phyloP scores from a whole-genome alignment of 1,140 invertebrate species.

The Atopsyche davidsoni region DNA sequence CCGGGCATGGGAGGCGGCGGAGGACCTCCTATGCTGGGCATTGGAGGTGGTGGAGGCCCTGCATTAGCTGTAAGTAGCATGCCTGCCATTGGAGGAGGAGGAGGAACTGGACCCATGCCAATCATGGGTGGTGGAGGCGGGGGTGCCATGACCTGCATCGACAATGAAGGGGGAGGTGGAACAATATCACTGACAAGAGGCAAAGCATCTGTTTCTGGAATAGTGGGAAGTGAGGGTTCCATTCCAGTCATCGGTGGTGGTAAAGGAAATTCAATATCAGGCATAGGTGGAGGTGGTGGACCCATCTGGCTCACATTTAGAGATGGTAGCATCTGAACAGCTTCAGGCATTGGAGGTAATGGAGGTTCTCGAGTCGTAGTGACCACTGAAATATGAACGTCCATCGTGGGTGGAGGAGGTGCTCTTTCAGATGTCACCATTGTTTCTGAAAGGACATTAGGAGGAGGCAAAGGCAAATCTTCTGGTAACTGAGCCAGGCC shows the following conservation, averaged over 20 bases:
- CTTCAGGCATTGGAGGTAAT: too few species aligned
- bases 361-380: too few species aligned
- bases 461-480: too few species aligned
- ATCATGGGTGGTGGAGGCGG: constrained; percentile 1
- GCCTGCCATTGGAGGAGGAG: constrained; percentile 20
- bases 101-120: constrained; percentile 8
- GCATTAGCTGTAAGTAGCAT: too few species aligned
- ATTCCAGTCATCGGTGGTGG: constrained; percentile 20
- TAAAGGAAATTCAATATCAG: constrained; percentile 29
- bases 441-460: too few species aligned
- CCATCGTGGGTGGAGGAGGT: too few species aligned
- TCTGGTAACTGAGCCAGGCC: too few species aligned
- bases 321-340: too few species aligned
- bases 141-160: neutral
- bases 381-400: too few species aligned
- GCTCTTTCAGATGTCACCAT: too few species aligned
- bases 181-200: constrained; percentile 1
- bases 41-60: neutral
- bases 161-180: neutral
- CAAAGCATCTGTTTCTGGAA: constrained; percentile 5
- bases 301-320: too few species aligned
- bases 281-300: constrained; percentile 41
- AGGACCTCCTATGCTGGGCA: neutral
- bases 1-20: constrained; percentile 14
- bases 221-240: neutral